Evolutionary conservation across 2,888 invertebrate species (phyloP), one percentile per base, ranked within the genome.

Genomic region (Conchocele bisecta): DNA sequence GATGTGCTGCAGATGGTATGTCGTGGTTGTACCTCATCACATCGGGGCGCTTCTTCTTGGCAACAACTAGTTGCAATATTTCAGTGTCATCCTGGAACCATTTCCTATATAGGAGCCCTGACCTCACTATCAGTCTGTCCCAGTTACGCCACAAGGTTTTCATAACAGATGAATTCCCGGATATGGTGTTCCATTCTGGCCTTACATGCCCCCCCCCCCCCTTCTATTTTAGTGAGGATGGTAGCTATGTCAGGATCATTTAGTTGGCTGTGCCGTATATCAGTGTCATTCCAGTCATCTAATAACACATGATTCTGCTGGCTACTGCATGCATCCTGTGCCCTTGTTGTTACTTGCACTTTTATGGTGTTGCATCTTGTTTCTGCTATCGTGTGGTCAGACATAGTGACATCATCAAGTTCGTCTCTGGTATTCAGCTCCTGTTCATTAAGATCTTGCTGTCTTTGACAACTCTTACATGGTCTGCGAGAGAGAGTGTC

Each of bases 1-100:
- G 39, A 41, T 68, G 61, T 2, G 41, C 61, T 37, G 64, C 53
- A 6, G 54, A 46, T 33, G 56, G 57, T 29, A 64, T 24, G 44
- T 28, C 46, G 31, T 64, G 57, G 44, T 39, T 11, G 6, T 46
- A 20, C 0, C 6, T 13, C 9, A 57, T 26, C 39, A 46, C 13
- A 15, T 65, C 51, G n/a, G 3, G 31, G 2, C 33, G 29, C 15
- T 5, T 22, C 6, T 24, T 33, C 17, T 9, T 41, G 3, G 56
- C 37, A 1, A 53, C 53, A 51, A 61, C 28, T 26, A 61, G 31
- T 31, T 53, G 61, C 13, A 26, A n/a, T 26, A 13, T 15, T 17
- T 15, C 59, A 33, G 15, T 28, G n/a, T 37, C 26, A 17, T 41
- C 41, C 13, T 31, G 15, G 28, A 41, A 29, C 20, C 15, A 20